Evolutionary conservation across 2,113 vertebrate species (phyloP).

Genomic region (Lucifuga dentata): DNA sequence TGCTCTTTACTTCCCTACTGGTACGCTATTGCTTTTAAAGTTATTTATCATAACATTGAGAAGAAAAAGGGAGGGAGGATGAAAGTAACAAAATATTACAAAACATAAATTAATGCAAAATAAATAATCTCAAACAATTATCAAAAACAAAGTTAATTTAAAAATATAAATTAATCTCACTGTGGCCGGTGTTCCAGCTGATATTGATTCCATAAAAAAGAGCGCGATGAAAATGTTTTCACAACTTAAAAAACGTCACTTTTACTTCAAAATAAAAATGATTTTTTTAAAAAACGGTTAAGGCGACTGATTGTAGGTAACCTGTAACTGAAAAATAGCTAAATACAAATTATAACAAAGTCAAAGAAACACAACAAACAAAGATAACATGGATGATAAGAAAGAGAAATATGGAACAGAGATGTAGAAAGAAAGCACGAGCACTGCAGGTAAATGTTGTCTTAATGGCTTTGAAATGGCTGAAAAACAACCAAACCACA

Average conservation of each 20-base stretch:
- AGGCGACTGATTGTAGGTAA: conserved; percentile 84
- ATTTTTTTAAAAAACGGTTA: conserved; percentile 89
- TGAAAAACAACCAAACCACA: conserved; percentile 71
- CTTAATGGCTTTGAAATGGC: conserved; percentile 86
- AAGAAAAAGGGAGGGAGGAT: conserved; percentile 29
- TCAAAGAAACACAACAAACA: conserved; percentile 28
- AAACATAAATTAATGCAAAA: conserved; percentile 79
- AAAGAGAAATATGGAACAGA: conserved; percentile 63
- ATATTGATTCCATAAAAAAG: conserved; percentile 67
- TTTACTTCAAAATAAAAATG: conserved; percentile 83
- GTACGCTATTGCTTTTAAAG: conserved; percentile 92
- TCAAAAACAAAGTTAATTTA: conserved; percentile 69
- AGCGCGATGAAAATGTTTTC: conserved; percentile 46
- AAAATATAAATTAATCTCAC: conserved; percentile 80
- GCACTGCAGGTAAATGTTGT: conserved; percentile 82
- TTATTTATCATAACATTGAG: conserved; percentile 81
- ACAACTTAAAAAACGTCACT: conserved; percentile 63
- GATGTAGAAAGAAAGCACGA: conserved; percentile 59
- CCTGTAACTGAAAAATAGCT: conserved; percentile 81
- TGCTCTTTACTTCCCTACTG: conserved; percentile 89
- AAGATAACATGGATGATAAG: conserved; percentile 39
- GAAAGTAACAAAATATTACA: conserved; percentile 64
- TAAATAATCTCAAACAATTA: conserved; percentile 59
- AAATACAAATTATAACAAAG: conserved; percentile 46
- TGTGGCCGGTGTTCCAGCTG: conserved; percentile 65